These are phyloP conservation scores for Callopanchax toddi DNA, from an alignment of 2,113 vertebrate species.

Conservation along the genomic window DNA sequence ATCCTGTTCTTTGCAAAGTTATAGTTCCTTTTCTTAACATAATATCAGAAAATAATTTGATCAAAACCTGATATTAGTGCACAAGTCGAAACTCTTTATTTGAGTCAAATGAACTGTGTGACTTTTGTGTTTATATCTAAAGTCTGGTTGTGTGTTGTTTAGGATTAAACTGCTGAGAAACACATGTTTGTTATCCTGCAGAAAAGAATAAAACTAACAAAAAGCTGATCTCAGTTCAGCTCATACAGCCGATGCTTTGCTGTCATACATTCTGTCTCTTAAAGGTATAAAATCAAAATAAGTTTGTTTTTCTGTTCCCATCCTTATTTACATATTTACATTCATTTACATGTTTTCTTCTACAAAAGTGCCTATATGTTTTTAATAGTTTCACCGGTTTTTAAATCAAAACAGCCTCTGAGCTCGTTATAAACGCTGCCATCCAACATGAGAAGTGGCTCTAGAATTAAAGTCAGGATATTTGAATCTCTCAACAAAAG, in stretches of 20 bases:
- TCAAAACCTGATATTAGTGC: constrained; percentile 31
- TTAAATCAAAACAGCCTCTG: not conserved
- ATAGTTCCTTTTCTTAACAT: constrained; percentile 31
- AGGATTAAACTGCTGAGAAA: no score
- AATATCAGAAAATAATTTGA: constrained; percentile 48
- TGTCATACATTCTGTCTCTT: constrained; percentile 12
- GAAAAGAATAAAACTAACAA: no score
- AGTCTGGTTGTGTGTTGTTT: no score
- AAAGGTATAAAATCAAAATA: constrained; percentile 35
- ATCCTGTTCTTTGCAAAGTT: constrained; percentile 38
- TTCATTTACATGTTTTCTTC: constrained; percentile 54
- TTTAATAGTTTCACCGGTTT: not conserved
- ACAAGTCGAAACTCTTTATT: constrained; percentile 53
- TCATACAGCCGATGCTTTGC: no score
- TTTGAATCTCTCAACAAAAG: not conserved
- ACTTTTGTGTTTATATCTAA: no score
- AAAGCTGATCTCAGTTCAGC: not conserved
- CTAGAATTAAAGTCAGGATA: not conserved
- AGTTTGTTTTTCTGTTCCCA: constrained; percentile 18
- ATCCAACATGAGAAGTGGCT: no score
- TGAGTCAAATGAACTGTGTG: constrained; percentile 26
- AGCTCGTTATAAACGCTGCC: constrained; percentile 3
- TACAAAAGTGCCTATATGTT: constrained; percentile 28
- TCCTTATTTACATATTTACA: constrained; percentile 75
- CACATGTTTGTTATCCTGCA: no score